These are phyloP conservation scores for Campylomormyrus numenius DNA, from an alignment of 2,113 vertebrate species.

Conservation along the genomic window DNA sequence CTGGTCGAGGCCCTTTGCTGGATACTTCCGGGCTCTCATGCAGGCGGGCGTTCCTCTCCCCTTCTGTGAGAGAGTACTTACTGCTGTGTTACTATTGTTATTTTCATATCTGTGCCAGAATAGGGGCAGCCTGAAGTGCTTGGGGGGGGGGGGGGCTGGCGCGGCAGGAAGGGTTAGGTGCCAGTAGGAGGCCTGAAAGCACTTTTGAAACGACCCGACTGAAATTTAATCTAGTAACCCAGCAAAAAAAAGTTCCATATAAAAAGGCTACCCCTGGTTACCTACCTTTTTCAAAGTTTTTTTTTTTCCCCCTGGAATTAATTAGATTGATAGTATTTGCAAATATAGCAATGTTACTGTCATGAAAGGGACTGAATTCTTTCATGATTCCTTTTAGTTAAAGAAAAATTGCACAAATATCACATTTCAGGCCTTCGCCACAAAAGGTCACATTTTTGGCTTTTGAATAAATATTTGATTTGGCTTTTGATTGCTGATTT, in stretches of 20 bases:
- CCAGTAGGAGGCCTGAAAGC: background rate
- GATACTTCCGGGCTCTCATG: too few species aligned
- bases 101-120: too few species aligned
- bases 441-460: background rate
- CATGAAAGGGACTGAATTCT: background rate
- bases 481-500: background rate
- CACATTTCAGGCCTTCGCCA: background rate
- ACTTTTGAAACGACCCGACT: background rate
- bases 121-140: background rate
- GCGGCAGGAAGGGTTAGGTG: background rate
- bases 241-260: background rate
- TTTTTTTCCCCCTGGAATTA: background rate
- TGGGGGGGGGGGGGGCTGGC: background rate
- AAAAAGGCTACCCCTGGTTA: background rate
- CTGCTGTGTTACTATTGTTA: too few species aligned
- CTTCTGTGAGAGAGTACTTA: too few species aligned
- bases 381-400: background rate
- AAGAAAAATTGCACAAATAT: background rate
- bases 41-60: too few species aligned
- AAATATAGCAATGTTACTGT: background rate
- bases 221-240: background rate
- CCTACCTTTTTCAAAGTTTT: background rate
- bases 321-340: background rate
- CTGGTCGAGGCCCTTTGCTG: too few species aligned
- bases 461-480: constrained; percentile 20